These are phyloP conservation scores for Toxotes lorentzi DNA, from an alignment of 2,797 vertebrate genomes.

Conservation along the genomic window DNA sequence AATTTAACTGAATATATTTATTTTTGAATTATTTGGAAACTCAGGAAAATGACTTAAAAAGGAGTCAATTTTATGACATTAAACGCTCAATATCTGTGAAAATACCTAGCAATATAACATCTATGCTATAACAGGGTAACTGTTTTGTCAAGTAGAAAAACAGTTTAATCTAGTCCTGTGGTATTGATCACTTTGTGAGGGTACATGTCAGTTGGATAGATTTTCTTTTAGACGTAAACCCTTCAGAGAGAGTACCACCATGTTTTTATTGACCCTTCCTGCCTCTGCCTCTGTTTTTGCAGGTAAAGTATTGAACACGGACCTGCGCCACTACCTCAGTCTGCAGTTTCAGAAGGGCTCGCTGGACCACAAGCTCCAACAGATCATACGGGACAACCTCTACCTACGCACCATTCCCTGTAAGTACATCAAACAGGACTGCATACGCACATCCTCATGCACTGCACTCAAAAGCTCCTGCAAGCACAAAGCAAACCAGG, in stretches of 20 bases:
- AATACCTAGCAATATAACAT: not conserved
- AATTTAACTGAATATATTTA: not conserved
- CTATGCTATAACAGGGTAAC: not conserved
- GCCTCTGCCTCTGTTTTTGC: conserved; percentile 64
- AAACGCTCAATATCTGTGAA: not conserved
- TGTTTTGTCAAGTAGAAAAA: not conserved
- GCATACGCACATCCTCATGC: not conserved
- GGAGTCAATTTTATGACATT: not conserved
- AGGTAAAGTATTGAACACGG: conserved; percentile 99
- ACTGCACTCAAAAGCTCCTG: not conserved
- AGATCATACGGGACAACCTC: conserved; percentile 99
- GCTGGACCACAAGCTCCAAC: conserved; percentile 97
- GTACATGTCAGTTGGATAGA: conserved; percentile 45
- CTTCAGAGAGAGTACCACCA: conserved; percentile 9
- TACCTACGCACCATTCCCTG: conserved; percentile 99
- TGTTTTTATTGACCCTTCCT: conserved; percentile 57
- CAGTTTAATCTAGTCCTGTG: conserved; percentile 13
- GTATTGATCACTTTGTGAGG: conserved; percentile 37
- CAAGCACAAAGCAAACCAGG: conserved; percentile 3
- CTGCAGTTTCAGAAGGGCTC: conserved; percentile 99
- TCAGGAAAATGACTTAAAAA: not conserved
- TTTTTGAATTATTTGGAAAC: not conserved
- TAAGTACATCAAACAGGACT: conserved; percentile 82
- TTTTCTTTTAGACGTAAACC: conserved; percentile 37
- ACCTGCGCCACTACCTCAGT: conserved; percentile 98